phyloP scores from a whole-genome alignment of 1,140 invertebrate species.

The Atopsyche davidsoni region DNA sequence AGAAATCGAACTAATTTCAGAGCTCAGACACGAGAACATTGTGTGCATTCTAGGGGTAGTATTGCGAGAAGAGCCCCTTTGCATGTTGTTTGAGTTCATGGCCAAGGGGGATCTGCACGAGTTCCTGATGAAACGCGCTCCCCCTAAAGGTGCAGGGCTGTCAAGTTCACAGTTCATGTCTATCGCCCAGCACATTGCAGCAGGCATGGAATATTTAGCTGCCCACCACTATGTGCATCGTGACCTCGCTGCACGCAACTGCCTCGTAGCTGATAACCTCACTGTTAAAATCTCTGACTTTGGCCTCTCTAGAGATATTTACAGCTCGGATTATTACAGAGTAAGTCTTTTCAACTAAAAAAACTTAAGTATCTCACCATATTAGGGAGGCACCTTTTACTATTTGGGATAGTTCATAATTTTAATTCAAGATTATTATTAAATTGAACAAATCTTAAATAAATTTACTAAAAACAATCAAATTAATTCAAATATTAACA shows the following conservation, averaged over 20 bases:
- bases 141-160: slow-evolving; percentile 61
- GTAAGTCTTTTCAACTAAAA: slow-evolving; percentile 36
- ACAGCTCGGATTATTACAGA: slow-evolving; percentile 78
- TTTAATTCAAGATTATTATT: no score
- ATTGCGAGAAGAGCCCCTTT: slow-evolving; percentile 84
- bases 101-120: slow-evolving; percentile 91
- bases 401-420: no score
- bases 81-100: slow-evolving; percentile 97
- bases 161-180: slow-evolving; percentile 55
- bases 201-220: slow-evolving; percentile 94
- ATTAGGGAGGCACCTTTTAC: no score
- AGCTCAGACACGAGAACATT: slow-evolving; percentile 91
- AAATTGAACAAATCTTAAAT: no score
- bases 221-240: slow-evolving; percentile 94
- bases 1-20: slow-evolving; percentile 88
- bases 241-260: slow-evolving; percentile 94
- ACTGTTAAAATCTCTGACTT: slow-evolving; percentile 96
- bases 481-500: no score
- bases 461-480: no score
- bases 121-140: slow-evolving; percentile 85
- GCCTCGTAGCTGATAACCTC: slow-evolving; percentile 88
- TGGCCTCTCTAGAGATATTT: slow-evolving; percentile 88
- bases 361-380: no score
- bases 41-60: slow-evolving; percentile 91
- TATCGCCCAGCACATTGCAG: slow-evolving; percentile 86